A percentile compares a stretch with the other conserved stretches of the same genome.
Evolutionary conservation across 2,888 invertebrate species (phyloP).

Genomic region (Thereva nobilitata): DNA sequence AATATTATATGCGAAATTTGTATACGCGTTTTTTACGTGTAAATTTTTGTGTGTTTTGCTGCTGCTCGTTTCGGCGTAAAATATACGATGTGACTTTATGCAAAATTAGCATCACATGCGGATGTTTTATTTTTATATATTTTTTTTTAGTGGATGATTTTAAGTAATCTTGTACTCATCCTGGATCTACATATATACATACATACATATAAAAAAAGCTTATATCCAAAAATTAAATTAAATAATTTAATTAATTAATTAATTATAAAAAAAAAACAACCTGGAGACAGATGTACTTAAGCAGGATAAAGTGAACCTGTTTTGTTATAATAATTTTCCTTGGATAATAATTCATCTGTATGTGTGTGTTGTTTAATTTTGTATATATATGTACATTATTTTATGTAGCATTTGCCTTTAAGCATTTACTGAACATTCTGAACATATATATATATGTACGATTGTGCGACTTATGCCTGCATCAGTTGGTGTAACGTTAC

Average conservation of each 20-base stretch:
- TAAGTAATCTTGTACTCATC: too few relatives aligned
- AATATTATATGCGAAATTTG: too few relatives aligned
- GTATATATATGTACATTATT: neutral
- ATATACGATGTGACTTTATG: too few relatives aligned
- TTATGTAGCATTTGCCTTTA: conserved; percentile 4
- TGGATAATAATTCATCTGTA: neutral
- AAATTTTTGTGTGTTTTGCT: too few relatives aligned
- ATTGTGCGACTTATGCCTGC: neutral
- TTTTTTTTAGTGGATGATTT: too few relatives aligned
- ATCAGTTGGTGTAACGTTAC: conserved; percentile 14
- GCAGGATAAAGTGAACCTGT: conserved; percentile 27
- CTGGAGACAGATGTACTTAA: conserved; percentile 24
- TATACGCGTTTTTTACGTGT: too few relatives aligned
- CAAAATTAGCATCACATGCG: too few relatives aligned
- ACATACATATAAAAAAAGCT: too few relatives aligned
- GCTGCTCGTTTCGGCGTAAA: too few relatives aligned
- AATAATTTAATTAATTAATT: conserved; percentile 27
- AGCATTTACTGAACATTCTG: neutral
- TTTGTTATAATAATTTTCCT: conserved; percentile 2
- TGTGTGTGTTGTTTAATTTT: neutral
- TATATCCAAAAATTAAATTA: too few relatives aligned
- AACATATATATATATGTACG: neutral
- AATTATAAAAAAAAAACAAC: neutral
- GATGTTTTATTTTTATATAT: too few relatives aligned
- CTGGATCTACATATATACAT: too few relatives aligned